These are phyloP conservation scores for Nestor notabilis DNA, from an alignment of 2,113 vertebrate species.

Conservation along the genomic window DNA sequence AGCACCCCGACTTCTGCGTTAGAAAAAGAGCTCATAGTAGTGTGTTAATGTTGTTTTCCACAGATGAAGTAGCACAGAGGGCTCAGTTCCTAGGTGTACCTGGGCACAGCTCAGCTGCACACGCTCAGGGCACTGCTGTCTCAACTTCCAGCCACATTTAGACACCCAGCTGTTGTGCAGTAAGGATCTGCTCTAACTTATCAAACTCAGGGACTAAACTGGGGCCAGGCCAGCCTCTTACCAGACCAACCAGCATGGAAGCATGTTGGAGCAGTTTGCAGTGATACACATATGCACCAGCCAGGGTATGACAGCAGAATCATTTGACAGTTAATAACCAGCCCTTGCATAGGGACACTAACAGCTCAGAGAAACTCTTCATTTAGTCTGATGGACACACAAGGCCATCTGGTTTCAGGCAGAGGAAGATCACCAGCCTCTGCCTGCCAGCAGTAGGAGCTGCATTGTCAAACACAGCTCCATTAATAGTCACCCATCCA, in stretches of 20 bases:
- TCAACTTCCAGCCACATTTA: background rate
- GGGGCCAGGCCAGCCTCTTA: background rate
- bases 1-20: background rate
- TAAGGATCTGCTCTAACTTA: background rate
- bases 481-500: background rate
- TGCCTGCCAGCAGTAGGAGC: background rate
- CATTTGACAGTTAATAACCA: background rate
- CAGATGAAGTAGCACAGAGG: background rate
- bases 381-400: background rate
- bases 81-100: background rate
- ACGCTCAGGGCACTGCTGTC: background rate
- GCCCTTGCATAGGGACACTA: background rate
- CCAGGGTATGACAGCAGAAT: fast-evolving
- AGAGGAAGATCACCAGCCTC: background rate
- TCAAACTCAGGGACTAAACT: background rate
- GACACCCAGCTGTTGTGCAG: background rate
- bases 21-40: background rate
- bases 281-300: background rate
- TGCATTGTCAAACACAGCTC: background rate
- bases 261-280: too few species aligned
- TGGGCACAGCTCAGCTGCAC: background rate
- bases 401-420: background rate
- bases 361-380: background rate
- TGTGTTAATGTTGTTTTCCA: background rate
- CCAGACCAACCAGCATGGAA: background rate